Evolutionary conservation across 2,888 invertebrate species (phyloP), one percentile per base, ranked within the genome.

Genomic region (Hofmannophila pseudospretella): DNA sequence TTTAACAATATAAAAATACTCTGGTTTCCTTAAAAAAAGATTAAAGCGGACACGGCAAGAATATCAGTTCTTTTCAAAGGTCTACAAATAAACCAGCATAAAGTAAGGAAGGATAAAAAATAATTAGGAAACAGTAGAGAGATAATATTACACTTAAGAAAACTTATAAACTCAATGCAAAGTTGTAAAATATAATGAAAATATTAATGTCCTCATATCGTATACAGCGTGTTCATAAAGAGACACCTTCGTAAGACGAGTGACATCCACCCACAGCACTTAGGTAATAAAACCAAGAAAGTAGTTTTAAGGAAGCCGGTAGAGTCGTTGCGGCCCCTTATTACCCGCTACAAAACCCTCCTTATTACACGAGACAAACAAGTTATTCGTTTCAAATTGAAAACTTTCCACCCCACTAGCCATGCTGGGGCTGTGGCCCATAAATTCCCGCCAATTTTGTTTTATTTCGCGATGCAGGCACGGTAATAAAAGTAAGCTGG

Each of bases 381-480:
- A 80, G 78, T 85, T 82, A 85, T 85, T 80, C 81, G 81, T 84
- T 85, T 84, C 84, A 82, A 84, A 86, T 86, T 85, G 85, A 86
- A 86, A 86, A 84, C 78, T 86, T 82, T 81, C 80, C 80, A 74
- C 84, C 82, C 82, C 80, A 82, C 81, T 81, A 77, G 80, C 78
- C 76, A 68, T 72, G 67, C 61, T 68, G 69, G 70, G 80, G 69
- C 74, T 73, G 77, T 66, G 77, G 76, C 67, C 74, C 79, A 84
- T 86, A 86, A 86, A 86, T 85, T 85, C 80, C 76, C 74, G 81
- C 76, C 85, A 86, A 85, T 86, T 85, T 85, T 85, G 85, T 85
- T 86, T 86, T 85, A 86, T 84, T 86, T 82, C 77, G 70, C 68
- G 71, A 80, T 85, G 77, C 82, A 81, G 82, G 81, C 80, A 76